A percentile compares a stretch with the other conserved stretches of the same genome.
phyloP scores from a whole-genome alignment of 2,888 invertebrate genomes.

The Timema cristinae region DNA sequence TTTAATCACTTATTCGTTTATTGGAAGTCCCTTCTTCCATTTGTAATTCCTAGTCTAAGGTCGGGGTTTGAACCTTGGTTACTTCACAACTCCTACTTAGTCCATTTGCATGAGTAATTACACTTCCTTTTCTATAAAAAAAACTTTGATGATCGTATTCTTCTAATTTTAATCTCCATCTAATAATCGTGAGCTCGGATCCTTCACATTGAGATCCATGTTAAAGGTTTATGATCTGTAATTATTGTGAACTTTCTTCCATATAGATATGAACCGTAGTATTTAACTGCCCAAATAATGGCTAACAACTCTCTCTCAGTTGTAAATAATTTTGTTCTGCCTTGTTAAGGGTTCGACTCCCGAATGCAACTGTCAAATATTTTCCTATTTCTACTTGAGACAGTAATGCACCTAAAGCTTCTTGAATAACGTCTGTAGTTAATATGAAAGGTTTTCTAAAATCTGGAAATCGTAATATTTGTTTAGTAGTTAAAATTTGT shows the following conservation, averaged over 20 bases:
- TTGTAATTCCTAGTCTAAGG: no score
- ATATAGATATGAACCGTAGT: slow-evolving; percentile 25
- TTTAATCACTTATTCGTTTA: neutral
- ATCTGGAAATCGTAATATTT: slow-evolving; percentile 18
- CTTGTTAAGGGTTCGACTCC: slow-evolving; percentile 21
- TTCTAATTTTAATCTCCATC: slow-evolving; percentile 30
- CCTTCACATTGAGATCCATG: slow-evolving; percentile 20
- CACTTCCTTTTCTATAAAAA: slow-evolving; percentile 19
- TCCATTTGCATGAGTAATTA: slow-evolving; percentile 20
- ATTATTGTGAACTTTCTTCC: slow-evolving; percentile 26
- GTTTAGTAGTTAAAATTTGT: slow-evolving; percentile 1
- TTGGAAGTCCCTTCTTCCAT: neutral
- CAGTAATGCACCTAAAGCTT: slow-evolving; percentile 20
- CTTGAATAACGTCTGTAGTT: slow-evolving; percentile 22
- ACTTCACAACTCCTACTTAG: neutral
- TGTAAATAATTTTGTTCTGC: slow-evolving; percentile 20
- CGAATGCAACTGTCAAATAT: slow-evolving; percentile 25
- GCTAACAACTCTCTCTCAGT: slow-evolving; percentile 20
- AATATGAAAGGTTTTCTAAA: slow-evolving; percentile 23
- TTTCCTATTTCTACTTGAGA: slow-evolving; percentile 18
- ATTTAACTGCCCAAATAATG: slow-evolving; percentile 18
- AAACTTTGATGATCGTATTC: slow-evolving; percentile 20
- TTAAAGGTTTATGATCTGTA: slow-evolving; percentile 23
- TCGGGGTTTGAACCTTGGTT: neutral
- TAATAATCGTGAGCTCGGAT: slow-evolving; percentile 16